Base-by-base conservation (phyloP, 2,113 vertebrate genomes). In the Tricholaema leucomelas region DNA sequence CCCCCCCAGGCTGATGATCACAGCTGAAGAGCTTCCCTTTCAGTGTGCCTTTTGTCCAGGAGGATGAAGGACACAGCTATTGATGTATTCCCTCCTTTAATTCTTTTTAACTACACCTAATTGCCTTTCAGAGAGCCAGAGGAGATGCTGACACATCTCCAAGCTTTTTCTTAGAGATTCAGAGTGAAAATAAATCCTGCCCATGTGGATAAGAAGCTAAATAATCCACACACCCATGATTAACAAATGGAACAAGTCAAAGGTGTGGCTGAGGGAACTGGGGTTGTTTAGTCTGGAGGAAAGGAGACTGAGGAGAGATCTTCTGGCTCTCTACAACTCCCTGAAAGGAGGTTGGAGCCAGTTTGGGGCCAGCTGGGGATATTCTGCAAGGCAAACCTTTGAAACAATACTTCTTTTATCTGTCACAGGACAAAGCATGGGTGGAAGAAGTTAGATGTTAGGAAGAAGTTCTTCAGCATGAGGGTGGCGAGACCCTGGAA, bases 121-220 rank as follows among this genome's bases (percentile, higher is more conserved):
- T 42, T 52, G 17, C 74, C 58, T 91, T 60, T 72, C 73, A 15
- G 30, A 28, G 69, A 80, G 80, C 64, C 80, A 38, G 82, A 66
- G 64, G 46, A 87, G 80, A 59, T 81, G 80, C 83, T 88, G 88
- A 93, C 88, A 81, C 60, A 83, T 63, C 58, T 36, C 77, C 86
- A 91, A 42, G 69, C 86, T 74, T 90, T 35, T 76, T 73, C 82
- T 78, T 48, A 10, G 80, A 78, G 80, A 81, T 71, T 20, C 80
- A 64, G 64, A 67, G 83, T 77, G 56, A 72, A 88, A 90, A 86
- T 66, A 88, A 93, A 86, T 36, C 48, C 80, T 38, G 23, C 38
- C 6, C 40, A 28, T 6, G 18, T 24, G 77, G 83, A 55, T 4
- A 27, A 73, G 55, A 35, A 56, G 69, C 76, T 59, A 87, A 88